Conservation (phyloP, 2,888 invertebrate species). For the Carcina quercana region DNA sequence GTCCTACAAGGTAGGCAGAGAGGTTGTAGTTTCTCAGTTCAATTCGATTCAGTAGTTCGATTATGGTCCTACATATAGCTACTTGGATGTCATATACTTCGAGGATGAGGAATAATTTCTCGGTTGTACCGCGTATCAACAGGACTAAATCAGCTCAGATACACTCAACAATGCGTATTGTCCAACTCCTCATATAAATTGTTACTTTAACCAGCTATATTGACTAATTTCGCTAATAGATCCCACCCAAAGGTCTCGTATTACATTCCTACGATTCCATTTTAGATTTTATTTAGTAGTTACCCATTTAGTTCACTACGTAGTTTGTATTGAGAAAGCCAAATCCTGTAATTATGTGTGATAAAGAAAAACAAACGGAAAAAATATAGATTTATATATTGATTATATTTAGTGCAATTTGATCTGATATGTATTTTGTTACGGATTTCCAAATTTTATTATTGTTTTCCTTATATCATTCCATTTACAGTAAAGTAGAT, state of each 20-base stretch:
- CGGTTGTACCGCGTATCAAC: too few relatives aligned
- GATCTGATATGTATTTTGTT: slow-evolving; percentile 54
- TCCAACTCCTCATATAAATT: too few relatives aligned
- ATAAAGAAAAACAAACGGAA: slow-evolving; percentile 46
- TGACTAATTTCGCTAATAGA: slow-evolving; percentile 19
- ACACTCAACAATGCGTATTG: too few relatives aligned
- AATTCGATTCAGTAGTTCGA: too few relatives aligned
- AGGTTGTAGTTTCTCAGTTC: too few relatives aligned
- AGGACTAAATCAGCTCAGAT: too few relatives aligned
- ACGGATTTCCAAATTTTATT: slow-evolving; percentile 47
- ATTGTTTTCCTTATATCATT: slow-evolving; percentile 45
- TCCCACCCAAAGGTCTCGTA: slow-evolving; percentile 46
- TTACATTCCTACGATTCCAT: slow-evolving; percentile 47
- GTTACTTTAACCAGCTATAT: too few relatives aligned
- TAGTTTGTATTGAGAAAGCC: slow-evolving; percentile 43
- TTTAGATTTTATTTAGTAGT: slow-evolving; percentile 40
- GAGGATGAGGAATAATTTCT: too few relatives aligned
- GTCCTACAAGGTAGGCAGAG: too few relatives aligned
- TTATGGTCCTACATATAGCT: too few relatives aligned
- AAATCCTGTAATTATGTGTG: slow-evolving; percentile 59
- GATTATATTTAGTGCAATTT: slow-evolving; percentile 47
- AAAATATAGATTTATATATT: slow-evolving; percentile 26
- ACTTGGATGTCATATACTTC: too few relatives aligned
- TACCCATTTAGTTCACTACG: slow-evolving; percentile 50
- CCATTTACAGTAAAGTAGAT: slow-evolving; percentile 29